phyloP scores from a whole-genome alignment of 1,140 invertebrate species.

The Hylyphantes graminicola region DNA sequence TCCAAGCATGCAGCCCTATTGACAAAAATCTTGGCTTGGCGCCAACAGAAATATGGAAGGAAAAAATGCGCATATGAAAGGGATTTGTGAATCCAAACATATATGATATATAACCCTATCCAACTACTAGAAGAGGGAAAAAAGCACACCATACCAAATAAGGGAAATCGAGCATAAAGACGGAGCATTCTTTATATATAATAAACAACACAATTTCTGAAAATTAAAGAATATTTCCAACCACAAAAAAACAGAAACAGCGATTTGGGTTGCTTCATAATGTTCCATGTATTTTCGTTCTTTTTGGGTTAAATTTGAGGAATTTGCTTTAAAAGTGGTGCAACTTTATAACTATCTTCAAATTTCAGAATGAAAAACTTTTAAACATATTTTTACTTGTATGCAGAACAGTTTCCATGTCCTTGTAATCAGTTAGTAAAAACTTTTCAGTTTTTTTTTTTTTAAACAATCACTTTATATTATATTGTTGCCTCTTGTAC shows the following conservation, averaged over 20 bases:
- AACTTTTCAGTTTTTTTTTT: too few relatives aligned
- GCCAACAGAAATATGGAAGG: conserved; percentile 4
- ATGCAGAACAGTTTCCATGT: too few relatives aligned
- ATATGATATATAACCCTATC: conserved; percentile 37
- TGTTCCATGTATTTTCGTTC: neutral
- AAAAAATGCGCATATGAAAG: conserved; percentile 50
- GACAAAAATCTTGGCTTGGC: conserved; percentile 6
- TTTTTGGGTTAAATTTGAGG: too few relatives aligned
- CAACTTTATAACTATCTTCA: too few relatives aligned
- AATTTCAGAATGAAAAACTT: too few relatives aligned
- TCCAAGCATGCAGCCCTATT: neutral
- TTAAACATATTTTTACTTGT: too few relatives aligned
- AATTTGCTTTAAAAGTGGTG: too few relatives aligned
- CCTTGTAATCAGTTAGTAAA: too few relatives aligned
- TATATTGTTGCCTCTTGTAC: too few relatives aligned
- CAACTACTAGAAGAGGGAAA: neutral
- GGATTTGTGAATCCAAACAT: conserved; percentile 49
- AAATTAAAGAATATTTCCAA: conserved; percentile 23
- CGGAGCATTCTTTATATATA: conserved; percentile 44
- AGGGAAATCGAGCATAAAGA: conserved; percentile 47
- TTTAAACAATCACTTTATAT: too few relatives aligned
- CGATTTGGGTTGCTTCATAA: conserved; percentile 31
- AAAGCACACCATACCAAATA: conserved; percentile 6
- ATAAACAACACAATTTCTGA: conserved; percentile 40
- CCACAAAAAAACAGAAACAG: conserved; percentile 16